phyloP scores from a whole-genome alignment of 1,140 invertebrate species.

The Zaprionus capensis region DNA sequence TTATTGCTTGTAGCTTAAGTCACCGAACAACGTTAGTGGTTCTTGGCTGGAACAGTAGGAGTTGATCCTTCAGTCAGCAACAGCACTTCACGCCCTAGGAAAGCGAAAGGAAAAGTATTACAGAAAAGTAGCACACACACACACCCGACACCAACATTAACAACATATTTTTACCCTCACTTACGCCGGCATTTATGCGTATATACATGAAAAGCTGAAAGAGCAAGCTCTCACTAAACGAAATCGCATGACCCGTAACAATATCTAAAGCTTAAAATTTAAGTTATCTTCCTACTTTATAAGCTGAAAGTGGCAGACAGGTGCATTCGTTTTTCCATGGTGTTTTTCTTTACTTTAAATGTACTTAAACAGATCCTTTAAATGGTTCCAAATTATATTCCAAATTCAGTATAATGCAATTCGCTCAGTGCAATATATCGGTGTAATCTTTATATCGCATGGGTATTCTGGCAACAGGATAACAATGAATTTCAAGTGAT shows the following conservation, averaged over 20 bases:
- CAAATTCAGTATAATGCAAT: slow-evolving; percentile 25
- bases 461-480: background rate
- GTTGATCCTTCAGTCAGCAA: slow-evolving; percentile 23
- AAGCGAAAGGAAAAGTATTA: slow-evolving; percentile 41
- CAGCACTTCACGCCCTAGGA: slow-evolving; percentile 6
- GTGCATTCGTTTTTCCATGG: slow-evolving; percentile 12
- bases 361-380: slow-evolving; percentile 35
- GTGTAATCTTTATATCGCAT: slow-evolving; percentile 2
- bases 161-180: slow-evolving; percentile 25
- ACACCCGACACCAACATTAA: background rate
- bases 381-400: slow-evolving; percentile 6
- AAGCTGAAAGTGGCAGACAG: slow-evolving; percentile 55
- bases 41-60: slow-evolving; percentile 83
- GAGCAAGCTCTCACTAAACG: slow-evolving; percentile 70
- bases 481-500: background rate
- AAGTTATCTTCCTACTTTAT: slow-evolving; percentile 62
- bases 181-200: slow-evolving; percentile 43
- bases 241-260: slow-evolving; percentile 47
- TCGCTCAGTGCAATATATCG: slow-evolving; percentile 46
- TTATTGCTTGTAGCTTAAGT: slow-evolving; percentile 68
- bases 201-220: slow-evolving; percentile 60
- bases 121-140: slow-evolving; percentile 10
- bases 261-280: slow-evolving; percentile 54
- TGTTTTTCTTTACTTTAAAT: slow-evolving; percentile 37
- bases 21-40: slow-evolving; percentile 75